These are phyloP conservation scores for Tupaia chinensis DNA, from an alignment of 2,113 vertebrate genomes.

Conservation along the genomic window DNA sequence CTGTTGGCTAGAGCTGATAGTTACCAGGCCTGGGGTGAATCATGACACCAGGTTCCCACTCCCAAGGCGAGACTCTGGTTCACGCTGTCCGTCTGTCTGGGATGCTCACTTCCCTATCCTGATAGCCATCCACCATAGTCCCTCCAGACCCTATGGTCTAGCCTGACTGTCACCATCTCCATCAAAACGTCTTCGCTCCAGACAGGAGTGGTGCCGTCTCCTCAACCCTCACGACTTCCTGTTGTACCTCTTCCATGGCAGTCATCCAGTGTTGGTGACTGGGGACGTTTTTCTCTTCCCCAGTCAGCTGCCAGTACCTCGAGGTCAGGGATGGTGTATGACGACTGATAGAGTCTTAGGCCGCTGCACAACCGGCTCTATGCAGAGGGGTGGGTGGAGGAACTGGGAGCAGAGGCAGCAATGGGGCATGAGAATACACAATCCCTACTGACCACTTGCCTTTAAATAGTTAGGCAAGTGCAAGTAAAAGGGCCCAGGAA, in stretches of 20 bases:
- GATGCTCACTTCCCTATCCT: not conserved
- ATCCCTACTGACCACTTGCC: not conserved
- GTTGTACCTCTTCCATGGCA: not conserved
- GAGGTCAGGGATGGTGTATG: not conserved
- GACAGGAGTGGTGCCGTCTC: not conserved
- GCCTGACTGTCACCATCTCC: not conserved
- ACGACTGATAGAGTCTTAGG: not conserved
- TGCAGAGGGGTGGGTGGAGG: not conserved
- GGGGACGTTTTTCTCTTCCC: not conserved
- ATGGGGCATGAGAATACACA: not conserved
- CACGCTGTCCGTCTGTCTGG: not conserved
- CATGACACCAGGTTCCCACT: not conserved
- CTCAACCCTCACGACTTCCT: not conserved
- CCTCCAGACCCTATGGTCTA: not conserved
- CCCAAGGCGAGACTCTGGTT: not conserved
- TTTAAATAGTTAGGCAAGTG: not conserved
- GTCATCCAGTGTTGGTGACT: not conserved
- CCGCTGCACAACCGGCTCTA: not conserved
- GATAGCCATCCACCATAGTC: not conserved
- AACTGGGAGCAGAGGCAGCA: not conserved
- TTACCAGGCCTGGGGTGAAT: not conserved
- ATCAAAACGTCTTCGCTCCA: not conserved
- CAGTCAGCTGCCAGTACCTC: not conserved
- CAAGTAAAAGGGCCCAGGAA: not conserved
- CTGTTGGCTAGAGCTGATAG: not conserved